Base-by-base conservation (phyloP, 1,140 invertebrate genomes). In the Drosophila repletoides region DNA sequence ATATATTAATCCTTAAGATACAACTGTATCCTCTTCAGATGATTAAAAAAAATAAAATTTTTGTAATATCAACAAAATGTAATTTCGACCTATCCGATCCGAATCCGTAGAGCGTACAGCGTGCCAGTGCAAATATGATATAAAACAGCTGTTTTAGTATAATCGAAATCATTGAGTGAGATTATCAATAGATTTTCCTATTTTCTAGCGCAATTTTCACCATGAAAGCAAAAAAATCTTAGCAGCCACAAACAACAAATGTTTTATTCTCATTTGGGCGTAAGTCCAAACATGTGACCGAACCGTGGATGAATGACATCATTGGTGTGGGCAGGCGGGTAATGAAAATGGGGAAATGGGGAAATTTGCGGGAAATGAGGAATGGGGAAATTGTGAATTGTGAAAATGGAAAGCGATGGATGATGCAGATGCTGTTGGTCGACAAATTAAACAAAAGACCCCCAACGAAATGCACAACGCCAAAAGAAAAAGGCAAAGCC, bases 241-340 rank as follows among this genome's bases (percentile, higher is more conserved):
- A 34, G 12, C 19, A 19, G 14, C 2, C 21, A 34, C 9, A 41
- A 21, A 14, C n/a, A n/a, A 14, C 5, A 3, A 9, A 59, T 19
- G 15, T 33, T 65, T 60, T 53, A 21, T 7, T 9, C 17, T 14
- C 49, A 56, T 72, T 72, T 46, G 66, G 63, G 55, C 63, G 56
- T 55, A 36, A 56, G 60, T 74, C 71, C 70, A 80, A 84, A 86
- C 79, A 84, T 84, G 80, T 84, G 79, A 84, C 80, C 61, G 36
- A 56, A 34, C 29, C 51, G 21, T 17, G 46, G 53, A 80, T 84
- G 46, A 49, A 80, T 84, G 79, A 84, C 79, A 86, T 84, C 79
- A 84, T 76, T 48, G 21, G 36, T 63, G 70, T 64, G 65, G 49
- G 76, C 34, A 55, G 56, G 34, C 14, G 34, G 36, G 21, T 10